Conservation (phyloP, 2,888 invertebrate genomes). For the Tiliacea aurago region DNA sequence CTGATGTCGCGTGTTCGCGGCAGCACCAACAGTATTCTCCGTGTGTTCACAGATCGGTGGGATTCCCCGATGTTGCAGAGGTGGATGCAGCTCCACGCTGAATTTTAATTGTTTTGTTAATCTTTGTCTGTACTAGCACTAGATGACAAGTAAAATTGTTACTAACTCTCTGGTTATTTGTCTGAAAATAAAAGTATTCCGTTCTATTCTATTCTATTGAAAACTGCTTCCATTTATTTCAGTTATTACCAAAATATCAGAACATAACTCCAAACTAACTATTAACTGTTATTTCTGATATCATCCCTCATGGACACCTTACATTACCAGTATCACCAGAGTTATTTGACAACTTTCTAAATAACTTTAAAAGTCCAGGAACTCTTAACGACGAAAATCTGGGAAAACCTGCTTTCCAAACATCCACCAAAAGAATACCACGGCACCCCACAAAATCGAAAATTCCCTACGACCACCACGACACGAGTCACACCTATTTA, state of each 20-base stretch:
- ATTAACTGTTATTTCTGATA: not conserved
- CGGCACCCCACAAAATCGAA: constrained; percentile 25
- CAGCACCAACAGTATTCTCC: too few relatives aligned
- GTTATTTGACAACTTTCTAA: not conserved
- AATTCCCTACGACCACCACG: not conserved
- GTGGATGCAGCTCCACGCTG: too few relatives aligned
- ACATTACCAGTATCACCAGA: not conserved
- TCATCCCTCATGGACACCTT: not conserved
- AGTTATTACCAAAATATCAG: not conserved
- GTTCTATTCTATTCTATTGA: too few relatives aligned
- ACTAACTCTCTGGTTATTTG: too few relatives aligned
- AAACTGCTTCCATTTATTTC: not conserved
- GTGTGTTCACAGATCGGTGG: too few relatives aligned
- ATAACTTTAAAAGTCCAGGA: not conserved
- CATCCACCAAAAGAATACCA: not conserved
- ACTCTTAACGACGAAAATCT: not conserved
- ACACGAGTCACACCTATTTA: constrained; percentile 47
- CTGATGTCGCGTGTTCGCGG: too few relatives aligned
- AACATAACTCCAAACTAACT: not conserved
- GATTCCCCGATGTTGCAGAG: too few relatives aligned
- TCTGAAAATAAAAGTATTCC: too few relatives aligned
- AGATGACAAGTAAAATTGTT: too few relatives aligned
- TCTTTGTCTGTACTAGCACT: too few relatives aligned
- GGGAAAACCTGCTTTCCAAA: not conserved
- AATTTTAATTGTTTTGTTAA: too few relatives aligned